Evolutionary conservation across 2,113 vertebrate species (phyloP), one percentile per base, ranked within the genome.

Genomic region (Bos javanicus): DNA sequence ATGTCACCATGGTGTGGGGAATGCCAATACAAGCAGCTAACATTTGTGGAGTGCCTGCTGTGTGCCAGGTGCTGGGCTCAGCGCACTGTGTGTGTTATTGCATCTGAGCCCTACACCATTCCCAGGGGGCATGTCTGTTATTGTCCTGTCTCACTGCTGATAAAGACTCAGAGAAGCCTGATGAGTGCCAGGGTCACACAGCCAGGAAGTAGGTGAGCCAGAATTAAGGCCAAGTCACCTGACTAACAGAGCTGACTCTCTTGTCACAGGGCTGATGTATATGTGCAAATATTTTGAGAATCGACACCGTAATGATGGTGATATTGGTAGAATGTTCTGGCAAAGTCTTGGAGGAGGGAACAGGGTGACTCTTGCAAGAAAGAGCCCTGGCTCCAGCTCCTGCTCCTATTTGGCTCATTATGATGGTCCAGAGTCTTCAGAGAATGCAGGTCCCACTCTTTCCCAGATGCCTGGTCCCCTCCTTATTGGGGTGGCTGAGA

Each of bases 241-340:
- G 39, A 39, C 33, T 57, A 30, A 39, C 30, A 60, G 26, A 23
- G 43, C 43, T 59, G 30, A 56, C 36, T 78, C 19, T 33, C 30
- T 57, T 25, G 11, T 57, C 46, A 19, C 8, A 9, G 57, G 39
- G 26, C 33, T 86, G 2, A n/a, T 23, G 43, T 23, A 21, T 87
- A 16, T 16, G 16, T 30, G 28, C 30, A 36, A 15, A 12, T 78
- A 57, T 78, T 57, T 71, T 46, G 56, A 78, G 87, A 64, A 39
- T 48, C 7, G 6, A 78, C 13, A 62, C 23, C 7, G 0, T 39
- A 2, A 36, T 39, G 30, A 46, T n/a, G 19, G n/a, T 14, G 90
- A 71, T 59, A 48, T 84, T 15, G 43, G 43, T 62, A 56, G 86
- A 93, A 78, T 71, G 50, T 80, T 93, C 82, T 83, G 64, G 95